These are phyloP conservation scores for Drosophila sp. DNA, from an alignment of 1,140 invertebrate species.

Conservation along the genomic window DNA sequence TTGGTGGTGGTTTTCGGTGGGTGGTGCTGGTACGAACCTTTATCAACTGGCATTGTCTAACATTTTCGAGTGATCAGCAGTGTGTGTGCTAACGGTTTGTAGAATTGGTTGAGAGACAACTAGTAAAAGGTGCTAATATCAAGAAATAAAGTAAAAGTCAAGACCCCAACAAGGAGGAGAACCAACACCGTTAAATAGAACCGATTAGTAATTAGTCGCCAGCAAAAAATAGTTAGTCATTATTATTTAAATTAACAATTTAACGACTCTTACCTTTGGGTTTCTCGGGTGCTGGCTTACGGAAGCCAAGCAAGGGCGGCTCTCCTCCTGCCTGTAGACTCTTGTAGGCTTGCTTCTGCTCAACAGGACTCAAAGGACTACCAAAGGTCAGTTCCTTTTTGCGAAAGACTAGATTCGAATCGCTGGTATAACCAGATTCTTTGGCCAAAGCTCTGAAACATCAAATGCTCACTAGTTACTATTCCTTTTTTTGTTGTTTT, in stretches of 20 bases:
- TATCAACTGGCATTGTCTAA: background rate
- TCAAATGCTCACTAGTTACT: too few relatives aligned
- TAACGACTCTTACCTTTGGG: constrained; percentile 88
- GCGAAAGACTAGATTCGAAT: constrained; percentile 93
- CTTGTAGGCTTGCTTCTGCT: constrained; percentile 92
- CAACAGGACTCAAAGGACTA: constrained; percentile 89
- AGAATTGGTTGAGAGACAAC: constrained; percentile 1
- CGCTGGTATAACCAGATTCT: constrained; percentile 95
- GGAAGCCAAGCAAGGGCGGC: constrained; percentile 93
- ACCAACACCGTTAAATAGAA: constrained; percentile 60
- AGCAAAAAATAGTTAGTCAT: constrained; percentile 30
- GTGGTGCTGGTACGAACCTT: constrained; percentile 6
- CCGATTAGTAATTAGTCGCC: constrained; percentile 49
- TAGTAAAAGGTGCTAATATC: constrained; percentile 31
- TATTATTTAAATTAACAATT: background rate
- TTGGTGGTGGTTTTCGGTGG: background rate
- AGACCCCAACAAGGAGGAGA: constrained; percentile 38
- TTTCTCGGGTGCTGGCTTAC: constrained; percentile 93
- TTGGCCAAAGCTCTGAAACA: constrained; percentile 85
- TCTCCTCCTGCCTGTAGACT: constrained; percentile 95
- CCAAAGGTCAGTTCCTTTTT: constrained; percentile 87
- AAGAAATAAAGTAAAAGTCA: constrained; percentile 27
- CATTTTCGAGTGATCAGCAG: background rate
- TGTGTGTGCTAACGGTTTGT: constrained; percentile 8
- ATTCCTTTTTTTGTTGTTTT: too few relatives aligned